These are phyloP conservation scores for Chunga burmeisteri DNA, from an alignment of 2,113 vertebrate species.

Conservation along the genomic window DNA sequence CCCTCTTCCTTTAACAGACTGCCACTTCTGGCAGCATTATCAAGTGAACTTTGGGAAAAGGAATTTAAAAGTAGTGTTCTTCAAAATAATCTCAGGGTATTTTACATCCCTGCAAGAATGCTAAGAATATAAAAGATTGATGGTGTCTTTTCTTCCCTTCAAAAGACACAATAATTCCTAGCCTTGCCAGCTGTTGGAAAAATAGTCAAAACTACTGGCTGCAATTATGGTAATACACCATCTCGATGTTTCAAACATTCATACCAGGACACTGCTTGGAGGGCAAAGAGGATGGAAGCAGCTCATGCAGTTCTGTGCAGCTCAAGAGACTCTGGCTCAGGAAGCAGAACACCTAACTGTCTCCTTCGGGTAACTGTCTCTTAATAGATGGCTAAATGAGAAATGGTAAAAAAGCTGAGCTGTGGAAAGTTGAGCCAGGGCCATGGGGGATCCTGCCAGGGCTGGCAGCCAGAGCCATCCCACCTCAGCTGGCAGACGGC, in stretches of 20 bases:
- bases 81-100: slow-evolving; percentile 39
- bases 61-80: slow-evolving; percentile 18
- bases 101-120: slow-evolving; percentile 2
- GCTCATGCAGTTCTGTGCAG: background rate
- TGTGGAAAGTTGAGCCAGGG: background rate
- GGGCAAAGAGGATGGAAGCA: background rate
- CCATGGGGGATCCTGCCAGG: fast-evolving
- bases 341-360: background rate
- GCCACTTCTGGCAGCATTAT: background rate
- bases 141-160: slow-evolving; percentile 22
- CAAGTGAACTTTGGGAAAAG: background rate
- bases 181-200: background rate
- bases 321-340: background rate
- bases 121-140: background rate
- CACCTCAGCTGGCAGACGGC: fast-evolving
- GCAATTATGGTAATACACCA: background rate
- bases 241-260: background rate
- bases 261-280: background rate
- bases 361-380: background rate
- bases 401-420: background rate
- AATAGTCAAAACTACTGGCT: background rate
- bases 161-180: slow-evolving; percentile 1
- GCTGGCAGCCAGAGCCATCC: background rate
- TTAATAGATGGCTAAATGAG: background rate
- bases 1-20: background rate